A percentile compares a stretch with the other conserved stretches of the same genome.
These are phyloP conservation scores for Seriola quinqueradiata DNA, from an alignment of 2,113 vertebrate species.

Conservation along the genomic window DNA sequence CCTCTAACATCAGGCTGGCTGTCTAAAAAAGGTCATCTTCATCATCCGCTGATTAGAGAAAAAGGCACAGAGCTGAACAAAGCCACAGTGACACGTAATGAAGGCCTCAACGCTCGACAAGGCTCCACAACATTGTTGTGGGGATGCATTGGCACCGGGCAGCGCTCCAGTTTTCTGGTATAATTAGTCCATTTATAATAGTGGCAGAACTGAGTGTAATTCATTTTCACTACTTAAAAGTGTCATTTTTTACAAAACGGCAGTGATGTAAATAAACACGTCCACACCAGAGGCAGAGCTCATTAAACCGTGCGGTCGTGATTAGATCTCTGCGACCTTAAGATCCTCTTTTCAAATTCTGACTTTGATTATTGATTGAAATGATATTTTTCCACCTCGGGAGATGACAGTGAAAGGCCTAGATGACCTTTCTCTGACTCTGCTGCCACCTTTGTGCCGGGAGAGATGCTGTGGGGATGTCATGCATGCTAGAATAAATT, in stretches of 20 bases:
- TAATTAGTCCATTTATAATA: conserved; percentile 61
- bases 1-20: conserved; percentile 20
- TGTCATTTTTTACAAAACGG: conserved; percentile 46
- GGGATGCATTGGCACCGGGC: conserved; percentile 41
- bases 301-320: conserved; percentile 5
- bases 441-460: not conserved
- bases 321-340: conserved; percentile 8
- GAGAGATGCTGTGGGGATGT: conserved; percentile 35
- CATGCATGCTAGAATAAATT: conserved; percentile 32
- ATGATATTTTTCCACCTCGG: conserved; percentile 1
- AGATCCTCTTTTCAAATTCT: not conserved
- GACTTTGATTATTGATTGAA: conserved; percentile 1
- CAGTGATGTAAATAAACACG: conserved; percentile 38
- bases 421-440: conserved; percentile 28
- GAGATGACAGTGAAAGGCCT: not conserved
- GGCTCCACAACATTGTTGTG: conserved; percentile 30
- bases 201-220: conserved; percentile 34
- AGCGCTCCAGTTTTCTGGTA: conserved; percentile 50
- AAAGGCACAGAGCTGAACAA: conserved; percentile 55
- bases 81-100: not conserved
- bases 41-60: conserved; percentile 63
- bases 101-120: not conserved
- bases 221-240: conserved; percentile 39
- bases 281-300: conserved; percentile 10
- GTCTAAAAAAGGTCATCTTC: conserved; percentile 61